Conservation (phyloP, 2,797 vertebrate genomes). For the Anniella stebbinsi region DNA sequence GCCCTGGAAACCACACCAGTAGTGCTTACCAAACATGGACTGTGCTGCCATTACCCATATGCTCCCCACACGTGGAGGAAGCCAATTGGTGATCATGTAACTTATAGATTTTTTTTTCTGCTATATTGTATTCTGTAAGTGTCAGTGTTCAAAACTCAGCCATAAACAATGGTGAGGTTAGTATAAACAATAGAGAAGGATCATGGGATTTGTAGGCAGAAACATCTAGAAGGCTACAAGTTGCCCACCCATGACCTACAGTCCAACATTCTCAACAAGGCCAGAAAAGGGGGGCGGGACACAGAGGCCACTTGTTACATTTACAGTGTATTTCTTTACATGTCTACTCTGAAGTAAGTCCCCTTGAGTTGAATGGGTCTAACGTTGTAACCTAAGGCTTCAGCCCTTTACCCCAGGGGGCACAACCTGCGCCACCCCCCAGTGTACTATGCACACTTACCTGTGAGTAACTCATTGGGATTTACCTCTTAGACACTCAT, state of each 20-base stretch:
- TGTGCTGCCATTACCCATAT: not conserved
- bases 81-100: not conserved
- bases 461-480: too few species aligned
- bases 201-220: too few species aligned
- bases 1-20: not conserved
- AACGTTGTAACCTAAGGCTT: not conserved
- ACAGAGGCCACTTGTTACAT: not conserved
- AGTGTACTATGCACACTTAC: too few species aligned
- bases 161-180: too few species aligned
- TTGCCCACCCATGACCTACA: not conserved
- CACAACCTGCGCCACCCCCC: too few species aligned
- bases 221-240: too few species aligned
- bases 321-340: not conserved
- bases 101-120: not conserved
- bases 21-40: not conserved
- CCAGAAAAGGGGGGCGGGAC: not conserved
- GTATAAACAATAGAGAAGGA: too few species aligned
- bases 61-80: not conserved
- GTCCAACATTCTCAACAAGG: not conserved
- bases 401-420: not conserved
- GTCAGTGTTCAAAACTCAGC: not conserved
- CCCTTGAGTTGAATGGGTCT: not conserved
- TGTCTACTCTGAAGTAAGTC: not conserved
- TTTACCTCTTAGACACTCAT: too few species aligned
- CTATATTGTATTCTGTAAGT: not conserved